Evolutionary conservation across 2,888 invertebrate species (phyloP).

Genomic region (Caenorhabditis sp.): DNA sequence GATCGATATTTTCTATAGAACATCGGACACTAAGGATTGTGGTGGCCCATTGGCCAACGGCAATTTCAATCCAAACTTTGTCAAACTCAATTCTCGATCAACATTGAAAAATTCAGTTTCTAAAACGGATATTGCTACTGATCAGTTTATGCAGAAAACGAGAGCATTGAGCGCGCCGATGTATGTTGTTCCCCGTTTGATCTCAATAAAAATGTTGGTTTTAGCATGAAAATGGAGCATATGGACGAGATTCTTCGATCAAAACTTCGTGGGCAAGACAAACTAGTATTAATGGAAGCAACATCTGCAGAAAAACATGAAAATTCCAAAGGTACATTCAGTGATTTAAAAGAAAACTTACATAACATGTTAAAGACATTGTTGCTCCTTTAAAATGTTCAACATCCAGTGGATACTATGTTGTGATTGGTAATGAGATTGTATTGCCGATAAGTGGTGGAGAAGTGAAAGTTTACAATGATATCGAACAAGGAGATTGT

Average conservation of each 20-base stretch:
- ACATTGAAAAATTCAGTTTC: constrained; percentile 1
- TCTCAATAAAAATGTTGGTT: background rate
- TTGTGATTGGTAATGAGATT: constrained; percentile 67
- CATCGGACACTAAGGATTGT: constrained; percentile 59
- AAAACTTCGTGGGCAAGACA: constrained; percentile 37
- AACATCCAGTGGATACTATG: constrained; percentile 63
- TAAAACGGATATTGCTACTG: constrained; percentile 9
- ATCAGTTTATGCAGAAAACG: constrained; percentile 34
- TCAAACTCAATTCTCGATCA: constrained; percentile 22
- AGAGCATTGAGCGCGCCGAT: constrained; percentile 25
- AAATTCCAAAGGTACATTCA: background rate
- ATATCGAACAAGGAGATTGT: constrained; percentile 62
- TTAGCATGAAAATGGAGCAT: constrained; percentile 32
- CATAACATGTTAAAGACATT: background rate
- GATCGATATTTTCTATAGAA: constrained; percentile 62
- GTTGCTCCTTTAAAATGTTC: constrained; percentile 42
- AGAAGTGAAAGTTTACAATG: constrained; percentile 49
- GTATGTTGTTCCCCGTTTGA: constrained; percentile 10
- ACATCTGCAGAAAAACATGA: constrained; percentile 23
- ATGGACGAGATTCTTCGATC: constrained; percentile 38
- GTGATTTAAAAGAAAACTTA: background rate
- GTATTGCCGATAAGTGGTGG: constrained; percentile 46
- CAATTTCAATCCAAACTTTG: constrained; percentile 35
- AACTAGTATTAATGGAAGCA: constrained; percentile 25
- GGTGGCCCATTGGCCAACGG: constrained; percentile 35